These are phyloP conservation scores for Crocuta crocuta DNA, from an alignment of 2,113 vertebrate genomes.

Conservation along the genomic window DNA sequence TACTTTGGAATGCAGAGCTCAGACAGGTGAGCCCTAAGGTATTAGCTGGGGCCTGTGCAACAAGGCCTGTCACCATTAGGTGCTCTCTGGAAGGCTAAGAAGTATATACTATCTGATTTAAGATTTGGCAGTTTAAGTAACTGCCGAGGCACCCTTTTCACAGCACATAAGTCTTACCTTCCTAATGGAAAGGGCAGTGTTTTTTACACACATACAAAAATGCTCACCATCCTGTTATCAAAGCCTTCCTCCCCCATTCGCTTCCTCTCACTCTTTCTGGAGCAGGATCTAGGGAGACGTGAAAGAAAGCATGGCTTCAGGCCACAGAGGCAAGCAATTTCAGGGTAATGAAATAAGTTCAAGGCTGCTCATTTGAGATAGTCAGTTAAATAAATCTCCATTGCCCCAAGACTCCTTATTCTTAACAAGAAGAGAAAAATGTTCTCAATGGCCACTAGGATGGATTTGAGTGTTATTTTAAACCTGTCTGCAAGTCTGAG, in stretches of 20 bases:
- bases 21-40: not conserved
- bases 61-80: not conserved
- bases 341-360: not conserved
- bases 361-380: not conserved
- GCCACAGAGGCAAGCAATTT: not conserved
- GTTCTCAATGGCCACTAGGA: not conserved
- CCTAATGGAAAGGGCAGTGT: slow-evolving; percentile 43
- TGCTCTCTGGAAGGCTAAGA: slow-evolving; percentile 65
- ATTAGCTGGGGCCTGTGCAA: not conserved
- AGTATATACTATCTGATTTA: slow-evolving; percentile 63
- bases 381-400: not conserved
- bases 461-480: not conserved
- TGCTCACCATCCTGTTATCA: not conserved
- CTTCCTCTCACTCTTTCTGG: not conserved
- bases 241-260: not conserved
- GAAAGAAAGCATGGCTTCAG: not conserved
- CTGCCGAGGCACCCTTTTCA: slow-evolving; percentile 67
- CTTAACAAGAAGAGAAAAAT: slow-evolving; percentile 48
- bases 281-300: not conserved
- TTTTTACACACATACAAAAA: slow-evolving; percentile 39
- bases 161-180: slow-evolving; percentile 65
- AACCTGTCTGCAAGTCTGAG: slow-evolving; percentile 2
- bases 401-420: not conserved
- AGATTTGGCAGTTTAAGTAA: slow-evolving; percentile 61
- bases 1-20: not conserved